These are phyloP conservation scores for Bombus pyrosoma DNA, from an alignment of 1,140 invertebrate genomes.

Conservation along the genomic window DNA sequence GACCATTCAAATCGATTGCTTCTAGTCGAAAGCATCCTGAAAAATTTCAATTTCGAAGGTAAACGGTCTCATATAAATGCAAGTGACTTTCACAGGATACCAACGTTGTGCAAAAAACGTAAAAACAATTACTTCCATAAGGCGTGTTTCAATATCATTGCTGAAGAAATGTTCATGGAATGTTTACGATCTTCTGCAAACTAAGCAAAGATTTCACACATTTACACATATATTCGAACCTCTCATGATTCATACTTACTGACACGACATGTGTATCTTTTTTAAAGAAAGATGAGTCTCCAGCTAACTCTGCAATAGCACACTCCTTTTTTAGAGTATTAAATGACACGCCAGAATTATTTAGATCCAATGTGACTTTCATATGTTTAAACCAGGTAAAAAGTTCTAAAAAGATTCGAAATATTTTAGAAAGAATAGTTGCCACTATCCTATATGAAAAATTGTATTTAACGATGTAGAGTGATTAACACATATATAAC, in stretches of 20 bases:
- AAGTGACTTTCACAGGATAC: too few relatives aligned
- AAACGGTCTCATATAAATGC: not conserved
- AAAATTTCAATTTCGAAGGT: conserved; percentile 8
- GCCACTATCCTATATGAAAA: not conserved
- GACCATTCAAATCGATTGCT: conserved; percentile 7
- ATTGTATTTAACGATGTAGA: not conserved
- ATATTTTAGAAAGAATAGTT: not conserved
- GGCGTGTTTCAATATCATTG: not conserved
- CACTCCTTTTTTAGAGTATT: not conserved
- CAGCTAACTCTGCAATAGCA: not conserved
- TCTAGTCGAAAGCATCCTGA: not conserved
- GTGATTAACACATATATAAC: too few relatives aligned
- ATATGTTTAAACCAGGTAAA: not conserved
- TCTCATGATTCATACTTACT: not conserved
- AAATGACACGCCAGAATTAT: not conserved
- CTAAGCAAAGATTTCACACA: not conserved
- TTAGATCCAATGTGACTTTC: not conserved
- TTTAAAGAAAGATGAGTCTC: not conserved
- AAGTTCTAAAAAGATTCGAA: not conserved
- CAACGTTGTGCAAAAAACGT: not conserved
- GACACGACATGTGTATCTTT: not conserved
- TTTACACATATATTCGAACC: not conserved
- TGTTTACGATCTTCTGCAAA: not conserved
- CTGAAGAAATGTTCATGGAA: not conserved
- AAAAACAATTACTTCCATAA: not conserved